Evolutionary conservation across 2,888 invertebrate genomes (phyloP).

Genomic region (Cheilosia impressa): DNA sequence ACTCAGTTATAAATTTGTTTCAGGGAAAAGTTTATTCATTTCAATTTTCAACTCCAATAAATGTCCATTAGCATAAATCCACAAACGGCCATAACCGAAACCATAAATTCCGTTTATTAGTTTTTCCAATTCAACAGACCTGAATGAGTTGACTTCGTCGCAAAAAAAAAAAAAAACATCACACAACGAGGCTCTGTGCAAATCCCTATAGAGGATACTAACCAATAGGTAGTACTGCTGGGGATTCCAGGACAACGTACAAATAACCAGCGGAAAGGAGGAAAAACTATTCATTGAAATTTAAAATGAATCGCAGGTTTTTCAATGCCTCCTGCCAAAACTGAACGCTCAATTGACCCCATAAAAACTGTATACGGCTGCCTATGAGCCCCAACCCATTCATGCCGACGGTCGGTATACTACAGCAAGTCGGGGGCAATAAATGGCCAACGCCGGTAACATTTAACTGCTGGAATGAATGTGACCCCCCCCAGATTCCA

Average conservation of each 20-base stretch:
- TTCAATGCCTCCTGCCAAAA: constrained; percentile 49
- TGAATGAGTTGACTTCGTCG: constrained; percentile 37
- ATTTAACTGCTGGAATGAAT: constrained; percentile 23
- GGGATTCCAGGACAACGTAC: not conserved
- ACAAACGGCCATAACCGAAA: constrained; percentile 41
- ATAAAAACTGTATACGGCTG: constrained; percentile 40
- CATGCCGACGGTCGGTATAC: not conserved
- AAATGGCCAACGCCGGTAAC: constrained; percentile 27
- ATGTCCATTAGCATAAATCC: constrained; percentile 56
- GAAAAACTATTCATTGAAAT: constrained; percentile 41
- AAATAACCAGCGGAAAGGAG: constrained; percentile 1
- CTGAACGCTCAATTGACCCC: constrained; percentile 61
- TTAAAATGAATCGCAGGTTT: constrained; percentile 44
- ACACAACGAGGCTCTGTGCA: not conserved
- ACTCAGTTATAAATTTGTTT: no score
- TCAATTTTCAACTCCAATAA: constrained; percentile 51
- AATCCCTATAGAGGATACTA: not conserved
- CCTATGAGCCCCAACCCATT: constrained; percentile 6
- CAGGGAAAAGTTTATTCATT: constrained; percentile 25
- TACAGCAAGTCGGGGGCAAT: constrained; percentile 11
- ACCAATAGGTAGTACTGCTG: no score
- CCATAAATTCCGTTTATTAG: constrained; percentile 65
- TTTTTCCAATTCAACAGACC: constrained; percentile 50
- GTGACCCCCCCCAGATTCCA: not conserved
- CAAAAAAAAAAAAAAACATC: not conserved